Evolutionary conservation across 2,797 vertebrate species (phyloP).

Genomic region (Crocidura indochinensis): DNA sequence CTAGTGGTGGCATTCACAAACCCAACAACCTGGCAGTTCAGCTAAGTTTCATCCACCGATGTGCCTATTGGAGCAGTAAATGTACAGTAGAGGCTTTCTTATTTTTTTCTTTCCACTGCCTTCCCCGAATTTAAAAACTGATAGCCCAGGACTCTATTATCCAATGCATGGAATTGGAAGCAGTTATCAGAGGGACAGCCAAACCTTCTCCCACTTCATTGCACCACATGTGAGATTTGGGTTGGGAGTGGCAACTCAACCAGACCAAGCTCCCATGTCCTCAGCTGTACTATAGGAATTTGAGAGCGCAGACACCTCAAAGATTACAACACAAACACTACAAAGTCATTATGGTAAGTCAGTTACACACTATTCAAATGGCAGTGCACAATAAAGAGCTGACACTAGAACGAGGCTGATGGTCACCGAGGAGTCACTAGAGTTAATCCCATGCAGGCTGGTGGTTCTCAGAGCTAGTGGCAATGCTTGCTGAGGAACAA

Average conservation of each 20-base stretch:
- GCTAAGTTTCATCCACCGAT: background rate
- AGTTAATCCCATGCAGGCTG: background rate
- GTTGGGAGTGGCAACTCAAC: background rate
- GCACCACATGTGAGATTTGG: background rate
- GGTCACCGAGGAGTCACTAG: background rate
- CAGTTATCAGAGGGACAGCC: background rate
- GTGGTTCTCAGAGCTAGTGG: background rate
- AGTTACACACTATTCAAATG: background rate
- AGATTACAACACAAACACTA: no score
- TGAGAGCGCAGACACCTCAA: background rate
- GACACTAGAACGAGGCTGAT: no score
- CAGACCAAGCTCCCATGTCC: background rate
- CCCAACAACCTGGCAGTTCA: conserved; percentile 36
- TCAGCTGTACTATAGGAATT: background rate
- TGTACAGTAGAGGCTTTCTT: rapidly evolving
- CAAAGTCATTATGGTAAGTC: background rate
- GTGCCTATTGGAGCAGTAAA: rapidly evolving
- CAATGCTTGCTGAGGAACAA: background rate
- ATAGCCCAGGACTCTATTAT: background rate
- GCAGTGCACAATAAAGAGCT: background rate
- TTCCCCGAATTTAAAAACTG: background rate
- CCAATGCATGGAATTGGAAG: no score
- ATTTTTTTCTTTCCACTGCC: background rate
- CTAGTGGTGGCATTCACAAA: conserved; percentile 64
- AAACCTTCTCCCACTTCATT: background rate